Conservation (phyloP, 1,140 invertebrate species). For the Aphaenogaster rudis region DNA sequence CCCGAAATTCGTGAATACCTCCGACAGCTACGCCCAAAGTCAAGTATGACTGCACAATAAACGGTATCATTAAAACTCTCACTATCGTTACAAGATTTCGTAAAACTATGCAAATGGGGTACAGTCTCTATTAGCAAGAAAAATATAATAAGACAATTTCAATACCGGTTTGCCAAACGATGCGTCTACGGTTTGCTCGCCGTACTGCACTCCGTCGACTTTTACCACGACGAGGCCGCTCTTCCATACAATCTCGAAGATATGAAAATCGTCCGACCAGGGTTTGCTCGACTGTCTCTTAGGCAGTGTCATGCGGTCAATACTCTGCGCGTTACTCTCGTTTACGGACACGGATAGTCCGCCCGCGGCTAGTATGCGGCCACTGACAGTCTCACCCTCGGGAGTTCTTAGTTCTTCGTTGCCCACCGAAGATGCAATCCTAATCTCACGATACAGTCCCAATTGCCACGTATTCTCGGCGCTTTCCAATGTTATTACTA, state of each 20-base stretch:
- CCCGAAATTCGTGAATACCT: constrained; percentile 91
- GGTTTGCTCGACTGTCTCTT: constrained; percentile 63
- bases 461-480: not conserved
- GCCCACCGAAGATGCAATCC: constrained; percentile 79
- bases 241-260: constrained; percentile 89
- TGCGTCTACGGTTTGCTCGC: constrained; percentile 82
- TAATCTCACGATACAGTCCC: constrained; percentile 60
- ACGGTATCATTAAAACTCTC: not conserved
- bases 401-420: constrained; percentile 71
- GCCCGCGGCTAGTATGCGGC: constrained; percentile 78
- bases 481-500: constrained; percentile 64
- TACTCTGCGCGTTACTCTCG: not conserved
- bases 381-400: constrained; percentile 73
- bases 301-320: constrained; percentile 9
- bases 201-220: constrained; percentile 88
- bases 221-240: constrained; percentile 83
- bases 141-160: constrained; percentile 23
- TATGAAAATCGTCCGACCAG: constrained; percentile 90
- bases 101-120: not conserved
- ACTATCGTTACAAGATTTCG: not conserved
- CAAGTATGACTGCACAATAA: constrained; percentile 90
- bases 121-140: not conserved
- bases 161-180: constrained; percentile 92
- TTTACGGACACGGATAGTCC: not conserved
- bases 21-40: constrained; percentile 92